Evolutionary conservation across 2,797 vertebrate genomes (phyloP), one percentile per base, ranked within the genome.

Genomic region (Danio tinwini): DNA sequence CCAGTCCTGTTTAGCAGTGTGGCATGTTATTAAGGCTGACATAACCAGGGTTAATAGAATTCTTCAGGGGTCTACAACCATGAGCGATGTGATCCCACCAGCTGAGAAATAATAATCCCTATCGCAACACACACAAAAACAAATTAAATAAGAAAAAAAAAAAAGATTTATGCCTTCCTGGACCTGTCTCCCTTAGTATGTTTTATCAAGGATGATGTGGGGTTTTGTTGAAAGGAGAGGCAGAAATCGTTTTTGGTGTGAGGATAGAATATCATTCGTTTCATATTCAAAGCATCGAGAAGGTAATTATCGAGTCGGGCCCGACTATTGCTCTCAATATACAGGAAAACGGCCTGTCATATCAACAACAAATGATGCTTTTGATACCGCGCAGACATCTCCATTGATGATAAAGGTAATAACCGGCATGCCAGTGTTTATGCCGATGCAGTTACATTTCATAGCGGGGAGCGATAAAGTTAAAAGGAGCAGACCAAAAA

Each of bases 11-110:
- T 91, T 88, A 89, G 86, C 83, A 85, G 85, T 87, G 81, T 90
- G 88, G 87, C 85, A 87, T 88, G 87, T 90, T 90, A 90, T 92
- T 91, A 90, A 88, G 84, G 69, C 74, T 86, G 88, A 90, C 90
- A 90, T 90, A 90, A 91, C 86, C 86, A 86, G 90, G 90, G 90
- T 90, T 92, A 92, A 91, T 92, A 88, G 88, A 92, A 92, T 91
- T 89, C 88, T 91, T 89, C 89, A 89, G 90, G 89, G 90, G 84
- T 92, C 90, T 87, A 86, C 80, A 88, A 82, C 85, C 88, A 82
- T 40, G 85, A 91, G 85, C 21, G 71, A 89, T 85, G 86, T 81
- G 81, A 88, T 87, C 84, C 88, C 86, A 88, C 85, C 86, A 86
- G 83, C 81, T 85, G 81, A 88, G 83, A 87, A 87, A 88, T 87